Evolutionary conservation across 2,888 invertebrate genomes (phyloP).

Genomic region (Anthrax anthrax): DNA sequence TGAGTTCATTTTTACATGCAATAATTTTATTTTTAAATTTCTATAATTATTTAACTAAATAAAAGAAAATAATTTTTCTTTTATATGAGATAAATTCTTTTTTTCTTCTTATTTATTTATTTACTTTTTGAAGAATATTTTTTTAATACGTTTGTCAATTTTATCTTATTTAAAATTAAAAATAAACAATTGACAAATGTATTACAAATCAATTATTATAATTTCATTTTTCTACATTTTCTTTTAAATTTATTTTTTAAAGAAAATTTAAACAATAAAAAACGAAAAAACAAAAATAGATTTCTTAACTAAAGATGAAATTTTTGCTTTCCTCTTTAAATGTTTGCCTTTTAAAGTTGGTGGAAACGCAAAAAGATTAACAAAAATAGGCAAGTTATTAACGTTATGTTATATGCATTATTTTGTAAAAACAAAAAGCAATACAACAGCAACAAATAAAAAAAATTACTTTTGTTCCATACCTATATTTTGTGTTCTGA

Average conservation of each 20-base stretch:
- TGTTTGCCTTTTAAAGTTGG: conserved; percentile 21
- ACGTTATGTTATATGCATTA: conserved; percentile 3
- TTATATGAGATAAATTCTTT: no score
- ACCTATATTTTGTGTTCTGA: no score
- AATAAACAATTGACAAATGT: neutral
- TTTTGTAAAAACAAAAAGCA: no score
- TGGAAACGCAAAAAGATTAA: conserved; percentile 32
- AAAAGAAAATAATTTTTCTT: no score
- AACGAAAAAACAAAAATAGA: neutral
- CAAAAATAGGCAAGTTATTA: conserved; percentile 32
- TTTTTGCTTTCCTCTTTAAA: conserved; percentile 7
- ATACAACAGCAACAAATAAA: no score
- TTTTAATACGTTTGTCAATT: no score
- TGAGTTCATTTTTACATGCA: conserved; percentile 38
- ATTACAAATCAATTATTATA: no score
- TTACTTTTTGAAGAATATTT: neutral
- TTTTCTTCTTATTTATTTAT: neutral
- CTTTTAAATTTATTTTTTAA: neutral
- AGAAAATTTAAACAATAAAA: neutral
- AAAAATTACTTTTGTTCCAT: no score
- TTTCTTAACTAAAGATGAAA: conserved; percentile 2
- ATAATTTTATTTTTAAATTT: neutral
- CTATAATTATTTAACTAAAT: neutral
- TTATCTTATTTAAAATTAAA: no score
- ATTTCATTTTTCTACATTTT: no score